Base-by-base conservation (phyloP, 1,140 invertebrate genomes). In the Bombyx mori region DNA sequence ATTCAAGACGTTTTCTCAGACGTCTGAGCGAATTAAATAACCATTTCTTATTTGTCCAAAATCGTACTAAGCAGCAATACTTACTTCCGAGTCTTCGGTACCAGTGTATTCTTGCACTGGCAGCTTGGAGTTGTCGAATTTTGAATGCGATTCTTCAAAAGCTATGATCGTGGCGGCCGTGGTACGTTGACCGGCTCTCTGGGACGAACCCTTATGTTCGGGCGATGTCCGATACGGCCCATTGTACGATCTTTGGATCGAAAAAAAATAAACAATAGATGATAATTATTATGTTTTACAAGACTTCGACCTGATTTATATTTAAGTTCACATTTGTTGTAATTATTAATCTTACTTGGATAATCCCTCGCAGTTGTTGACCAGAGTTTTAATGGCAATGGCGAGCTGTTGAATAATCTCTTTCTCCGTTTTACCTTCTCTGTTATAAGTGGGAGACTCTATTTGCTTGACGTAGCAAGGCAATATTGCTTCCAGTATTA, bases 381-480 rank as follows among this genome's bases (percentile, higher is more conserved):
- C 94, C 45, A 99, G 90, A 49, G 98, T 98, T 77, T 96, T 96
- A 60, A 99, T 95, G n/a, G 97, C 95, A 12, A 98, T 93, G 0
- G 97, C 95, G 50, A 99, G 89, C 76, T 97, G 96, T 86, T 97
- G 92, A 65, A 98, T 95, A n/a, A 98, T 96, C 84, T 99, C 97
- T 62, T 96, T 93, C 86, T 98, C 96, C 0, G 94, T 93, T 86
- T 95, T 95, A 0, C 94, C 94, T 78, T 97, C 96, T 66, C 93
- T 94, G 57, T 96, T 95, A 60, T 95, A 96, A 9, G 94, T 94
- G 8, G 97, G 93, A 10, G 92, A 91, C 86, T 98, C 96, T 67
- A 99, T 94, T 89, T 99, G 95, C 76, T 96, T 94, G 48, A 99
- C 90, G 75, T 98, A 98, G 69, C 96, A 96, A 0, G 98, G 98